Base-by-base conservation (phyloP, 2,113 vertebrate genomes). In the Emydura subglobosa region DNA sequence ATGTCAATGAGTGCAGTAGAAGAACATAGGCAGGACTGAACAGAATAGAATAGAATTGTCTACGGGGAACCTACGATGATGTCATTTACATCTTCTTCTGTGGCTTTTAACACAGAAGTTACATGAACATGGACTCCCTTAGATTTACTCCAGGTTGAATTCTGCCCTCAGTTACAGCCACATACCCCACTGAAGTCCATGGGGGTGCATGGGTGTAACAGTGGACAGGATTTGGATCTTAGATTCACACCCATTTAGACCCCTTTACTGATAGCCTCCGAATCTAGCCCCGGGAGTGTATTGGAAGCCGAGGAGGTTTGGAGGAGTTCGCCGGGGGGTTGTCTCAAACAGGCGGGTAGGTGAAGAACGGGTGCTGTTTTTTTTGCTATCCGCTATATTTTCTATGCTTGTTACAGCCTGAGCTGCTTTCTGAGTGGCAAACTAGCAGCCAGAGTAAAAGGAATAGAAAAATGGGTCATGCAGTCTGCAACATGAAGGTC, bases 401-500 rank as follows among this genome's bases (percentile, higher is more conserved):
- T 17, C 79, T 34, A 22, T 68, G 87, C 59, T 78, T 29, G 39
- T n/a, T 44, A 21, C 6, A 44, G 42, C 39, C 87, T 24, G 25
- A 44, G 79, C 59, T 31, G 50, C 49, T 17, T 44, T 51, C 61
- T 42, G 59, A 82, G 87, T 81, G 76, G 82, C 5, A 6, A 61
- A 39, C 61, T 27, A 11, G 83, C 85, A 12, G 49, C 86, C 85
- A 83, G 93, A 76, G 87, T 17, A 83, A 61, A 87, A 87, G 96
- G 88, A 92, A 85, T 13, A 84, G 25, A 61, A 50, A 85, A 86
- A 54, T 82, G 22, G 84, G 88, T 85, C 74, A 95, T 17, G 54
- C 96, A 1, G 55, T 87, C 96, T 95, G 92, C 87, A 42, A 19
- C n/a, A 86, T 54, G 87, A 88, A 83, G 90, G 91, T 87, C 95